A percentile compares a stretch with the other conserved stretches of the same genome.
Evolutionary conservation across 1,140 invertebrate genomes (phyloP).

Genomic region (Camponotus pennsylvanicus): DNA sequence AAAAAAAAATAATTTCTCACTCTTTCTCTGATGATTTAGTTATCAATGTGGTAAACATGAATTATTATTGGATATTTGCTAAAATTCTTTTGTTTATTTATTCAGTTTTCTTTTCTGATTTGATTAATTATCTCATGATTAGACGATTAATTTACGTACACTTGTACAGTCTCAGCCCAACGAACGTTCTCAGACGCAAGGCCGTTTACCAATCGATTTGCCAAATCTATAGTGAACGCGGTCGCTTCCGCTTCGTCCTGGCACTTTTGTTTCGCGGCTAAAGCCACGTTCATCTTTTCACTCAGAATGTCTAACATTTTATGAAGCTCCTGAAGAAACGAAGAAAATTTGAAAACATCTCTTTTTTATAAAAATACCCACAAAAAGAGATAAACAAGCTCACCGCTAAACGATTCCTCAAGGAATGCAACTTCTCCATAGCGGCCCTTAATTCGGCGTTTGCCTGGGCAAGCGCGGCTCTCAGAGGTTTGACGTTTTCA

Average conservation of each 20-base stretch:
- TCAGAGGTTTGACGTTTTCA: conserved; percentile 96
- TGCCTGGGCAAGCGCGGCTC: conserved; percentile 92
- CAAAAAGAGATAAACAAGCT: neutral
- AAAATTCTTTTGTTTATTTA: neutral
- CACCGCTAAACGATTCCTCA: conserved; percentile 88
- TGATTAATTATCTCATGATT: neutral
- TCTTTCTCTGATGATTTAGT: too few relatives aligned
- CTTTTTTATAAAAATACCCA: neutral
- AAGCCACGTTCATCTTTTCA: conserved; percentile 94
- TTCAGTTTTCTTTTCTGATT: neutral
- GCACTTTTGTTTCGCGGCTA: conserved; percentile 95
- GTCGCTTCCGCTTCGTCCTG: conserved; percentile 95
- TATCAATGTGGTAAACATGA: too few relatives aligned
- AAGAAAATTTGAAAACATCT: neutral
- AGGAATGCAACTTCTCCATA: conserved; percentile 91
- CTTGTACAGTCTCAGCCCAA: conserved; percentile 91
- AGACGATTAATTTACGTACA: conserved; percentile 73
- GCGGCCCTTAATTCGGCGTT: conserved; percentile 94
- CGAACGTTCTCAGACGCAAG: conserved; percentile 96
- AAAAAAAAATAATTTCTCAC: too few relatives aligned
- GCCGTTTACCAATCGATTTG: conserved; percentile 96
- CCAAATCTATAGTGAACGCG: conserved; percentile 94
- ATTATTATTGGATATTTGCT: neutral
- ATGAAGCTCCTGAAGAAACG: conserved; percentile 89
- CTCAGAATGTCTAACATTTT: conserved; percentile 91